Evolutionary conservation across 2,888 invertebrate species (phyloP).

Genomic region (Cyclophora albipunctata): DNA sequence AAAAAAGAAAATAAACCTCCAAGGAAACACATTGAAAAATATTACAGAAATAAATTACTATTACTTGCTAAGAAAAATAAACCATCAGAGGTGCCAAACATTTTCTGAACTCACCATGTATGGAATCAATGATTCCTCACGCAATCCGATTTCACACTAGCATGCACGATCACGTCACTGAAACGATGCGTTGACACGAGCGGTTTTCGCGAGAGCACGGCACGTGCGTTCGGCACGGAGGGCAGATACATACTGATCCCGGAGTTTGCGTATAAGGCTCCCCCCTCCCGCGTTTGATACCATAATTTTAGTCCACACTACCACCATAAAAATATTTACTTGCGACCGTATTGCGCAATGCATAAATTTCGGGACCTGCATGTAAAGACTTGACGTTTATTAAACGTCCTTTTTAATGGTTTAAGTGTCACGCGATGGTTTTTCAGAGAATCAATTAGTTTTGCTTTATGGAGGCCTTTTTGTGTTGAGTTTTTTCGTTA

Average conservation of each 20-base stretch:
- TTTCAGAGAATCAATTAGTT: no score
- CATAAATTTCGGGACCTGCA: constrained; percentile 41
- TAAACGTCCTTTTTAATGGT: constrained; percentile 8
- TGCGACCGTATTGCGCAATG: constrained; percentile 58
- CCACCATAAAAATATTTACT: constrained; percentile 61
- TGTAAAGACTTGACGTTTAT: constrained; percentile 14
- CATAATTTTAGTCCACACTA: constrained; percentile 41
- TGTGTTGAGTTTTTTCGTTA: no score
- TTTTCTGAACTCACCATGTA: constrained; percentile 14
- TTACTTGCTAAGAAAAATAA: no score
- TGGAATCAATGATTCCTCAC: constrained; percentile 11
- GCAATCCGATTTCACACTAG: constrained; percentile 19
- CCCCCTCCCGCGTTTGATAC: constrained; percentile 30
- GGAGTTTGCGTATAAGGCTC: constrained; percentile 32
- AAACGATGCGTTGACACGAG: constrained; percentile 2
- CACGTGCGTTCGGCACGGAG: constrained; percentile 35
- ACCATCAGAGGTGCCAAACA: no score
- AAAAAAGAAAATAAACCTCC: no score
- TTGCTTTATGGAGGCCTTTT: no score
- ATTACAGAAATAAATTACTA: no score
- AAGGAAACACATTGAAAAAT: no score
- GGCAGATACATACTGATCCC: constrained; percentile 43
- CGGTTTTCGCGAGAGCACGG: constrained; percentile 11
- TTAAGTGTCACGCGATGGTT: no score
- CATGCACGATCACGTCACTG: constrained; percentile 10